phyloP scores from a whole-genome alignment of 2,797 vertebrate species.

The Trachops cirrhosus region DNA sequence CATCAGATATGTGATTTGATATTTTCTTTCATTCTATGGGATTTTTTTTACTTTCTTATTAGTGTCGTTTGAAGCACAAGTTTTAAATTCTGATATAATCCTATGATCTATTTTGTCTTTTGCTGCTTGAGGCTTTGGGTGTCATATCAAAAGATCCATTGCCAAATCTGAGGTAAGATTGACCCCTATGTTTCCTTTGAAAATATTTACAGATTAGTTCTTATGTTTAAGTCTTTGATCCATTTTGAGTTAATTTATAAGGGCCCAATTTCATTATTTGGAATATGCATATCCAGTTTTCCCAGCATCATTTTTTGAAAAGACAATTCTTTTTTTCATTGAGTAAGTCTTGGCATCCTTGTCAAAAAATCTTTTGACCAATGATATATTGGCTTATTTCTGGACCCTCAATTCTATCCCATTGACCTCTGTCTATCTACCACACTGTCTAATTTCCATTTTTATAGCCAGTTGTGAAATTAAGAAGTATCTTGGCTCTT shows the following conservation, averaged over 20 bases:
- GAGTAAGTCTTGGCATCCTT: background rate
- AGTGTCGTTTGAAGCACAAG: background rate
- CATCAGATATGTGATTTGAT: background rate
- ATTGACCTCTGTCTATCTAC: background rate
- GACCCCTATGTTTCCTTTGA: background rate
- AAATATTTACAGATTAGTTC: background rate
- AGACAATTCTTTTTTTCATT: background rate
- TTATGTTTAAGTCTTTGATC: background rate
- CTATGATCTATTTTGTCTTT: background rate
- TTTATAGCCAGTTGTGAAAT: background rate
- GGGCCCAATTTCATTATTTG: background rate
- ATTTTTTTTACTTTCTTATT: background rate
- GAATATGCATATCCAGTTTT: background rate
- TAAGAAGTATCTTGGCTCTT: background rate
- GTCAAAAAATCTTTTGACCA: background rate
- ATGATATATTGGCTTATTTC: background rate
- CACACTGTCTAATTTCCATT: background rate
- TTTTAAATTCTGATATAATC: background rate
- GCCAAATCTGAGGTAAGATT: background rate
- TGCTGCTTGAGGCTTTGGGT: background rate
- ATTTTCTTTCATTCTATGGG: background rate
- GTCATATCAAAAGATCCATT: background rate
- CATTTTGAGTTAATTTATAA: conserved; percentile 6
- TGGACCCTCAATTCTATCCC: background rate
- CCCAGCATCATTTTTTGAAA: background rate